phyloP scores from a whole-genome alignment of 2,113 vertebrate genomes.

The Stegastes partitus region DNA sequence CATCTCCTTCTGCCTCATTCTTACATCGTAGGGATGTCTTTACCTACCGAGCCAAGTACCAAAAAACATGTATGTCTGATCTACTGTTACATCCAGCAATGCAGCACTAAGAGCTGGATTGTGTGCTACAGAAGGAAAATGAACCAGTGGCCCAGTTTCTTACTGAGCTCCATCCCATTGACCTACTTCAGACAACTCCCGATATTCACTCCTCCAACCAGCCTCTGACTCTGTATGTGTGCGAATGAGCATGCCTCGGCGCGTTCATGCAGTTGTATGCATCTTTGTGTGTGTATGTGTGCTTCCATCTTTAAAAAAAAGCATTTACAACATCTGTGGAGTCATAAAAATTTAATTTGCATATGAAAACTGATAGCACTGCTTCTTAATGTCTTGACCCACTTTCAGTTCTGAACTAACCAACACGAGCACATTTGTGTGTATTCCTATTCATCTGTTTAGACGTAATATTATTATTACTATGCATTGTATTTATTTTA shows the following conservation, averaged over 20 bases:
- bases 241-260: neutral
- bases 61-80: neutral
- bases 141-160: conserved; percentile 60
- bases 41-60: neutral
- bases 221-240: conserved; percentile 13
- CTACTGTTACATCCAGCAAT: neutral
- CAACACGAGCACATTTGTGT: neutral
- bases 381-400: neutral
- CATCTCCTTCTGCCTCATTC: neutral
- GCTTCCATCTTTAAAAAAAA: neutral
- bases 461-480: neutral
- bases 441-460: neutral
- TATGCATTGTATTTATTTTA: too few species aligned
- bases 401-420: neutral
- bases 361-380: neutral
- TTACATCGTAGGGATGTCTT: neutral
- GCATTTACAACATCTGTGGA: conserved; percentile 42
- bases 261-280: conserved; percentile 5
- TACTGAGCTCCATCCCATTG: conserved; percentile 43
- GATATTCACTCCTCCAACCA: conserved; percentile 2
- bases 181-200: conserved; percentile 66
- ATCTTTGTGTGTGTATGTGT: neutral
- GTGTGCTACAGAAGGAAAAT: conserved; percentile 27
- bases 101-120: conserved; percentile 6
- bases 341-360: conserved; percentile 43